Conservation (phyloP, 2,113 vertebrate genomes). For the Passer domesticus region DNA sequence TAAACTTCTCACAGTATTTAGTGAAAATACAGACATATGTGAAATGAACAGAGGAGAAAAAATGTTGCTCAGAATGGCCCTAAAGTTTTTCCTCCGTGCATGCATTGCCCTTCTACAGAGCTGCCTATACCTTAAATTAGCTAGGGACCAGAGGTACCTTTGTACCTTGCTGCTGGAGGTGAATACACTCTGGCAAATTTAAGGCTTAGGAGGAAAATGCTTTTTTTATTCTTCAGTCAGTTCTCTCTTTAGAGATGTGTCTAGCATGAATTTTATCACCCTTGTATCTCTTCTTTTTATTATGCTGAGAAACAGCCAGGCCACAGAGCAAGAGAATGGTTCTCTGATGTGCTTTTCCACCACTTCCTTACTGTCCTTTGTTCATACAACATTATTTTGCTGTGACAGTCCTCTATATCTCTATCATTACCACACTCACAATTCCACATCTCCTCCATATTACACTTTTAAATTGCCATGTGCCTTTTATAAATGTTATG, state of each 20-base stretch:
- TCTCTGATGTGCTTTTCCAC: slow-evolving; percentile 45
- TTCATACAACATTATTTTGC: slow-evolving; percentile 17
- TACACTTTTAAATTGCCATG: neutral
- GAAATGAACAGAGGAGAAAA: neutral
- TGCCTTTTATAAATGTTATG: neutral
- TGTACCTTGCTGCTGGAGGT: slow-evolving; percentile 15
- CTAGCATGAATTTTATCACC: slow-evolving; percentile 47
- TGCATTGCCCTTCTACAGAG: neutral
- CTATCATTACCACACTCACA: neutral
- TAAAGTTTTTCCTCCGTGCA: neutral
- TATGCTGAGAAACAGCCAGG: slow-evolving; percentile 25
- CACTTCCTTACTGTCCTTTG: neutral
- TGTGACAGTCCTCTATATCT: neutral
- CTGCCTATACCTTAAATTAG: slow-evolving; percentile 47
- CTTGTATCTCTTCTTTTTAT: slow-evolving; percentile 46
- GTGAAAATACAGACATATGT: neutral
- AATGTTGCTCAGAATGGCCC: neutral
- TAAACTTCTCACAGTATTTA: neutral
- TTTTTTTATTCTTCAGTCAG: slow-evolving; percentile 30
- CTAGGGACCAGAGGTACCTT: slow-evolving; percentile 43
- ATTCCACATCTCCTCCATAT: neutral
- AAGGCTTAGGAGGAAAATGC: slow-evolving; percentile 32
- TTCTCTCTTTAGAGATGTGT: slow-evolving; percentile 48
- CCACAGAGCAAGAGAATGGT: neutral
- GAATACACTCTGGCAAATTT: slow-evolving; percentile 25